Base-by-base conservation (phyloP, 2,113 vertebrate species). In the Anarhynchus alexandrinus region DNA sequence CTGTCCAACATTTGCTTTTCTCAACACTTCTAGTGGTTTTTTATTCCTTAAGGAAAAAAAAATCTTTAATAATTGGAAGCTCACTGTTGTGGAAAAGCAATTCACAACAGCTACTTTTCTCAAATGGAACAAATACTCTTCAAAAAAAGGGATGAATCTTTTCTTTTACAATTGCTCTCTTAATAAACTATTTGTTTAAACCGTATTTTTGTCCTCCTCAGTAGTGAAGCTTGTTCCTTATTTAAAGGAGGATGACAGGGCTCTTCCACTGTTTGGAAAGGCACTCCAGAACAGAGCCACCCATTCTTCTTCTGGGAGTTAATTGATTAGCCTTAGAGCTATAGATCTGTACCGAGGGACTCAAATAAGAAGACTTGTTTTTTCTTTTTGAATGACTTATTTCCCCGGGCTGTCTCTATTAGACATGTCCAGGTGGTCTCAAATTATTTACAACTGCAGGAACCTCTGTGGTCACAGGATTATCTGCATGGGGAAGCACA, bases 361-460 rank as follows among this genome's bases (percentile, higher is more conserved):
- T 82, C 71, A 72, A 88, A 45, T 62, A 77, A 88, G 91, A 88
- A 23, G 22, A 72, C 73, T 69, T 78, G 0, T 3, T 70, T 92
- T 97, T 97, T 67, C 59, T 82, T 93, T 95, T 89, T 57, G 61
- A 94, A 93, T 86, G 40, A 91, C 70, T 85, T 95, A 66, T 94
- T 96, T 97, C 93, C 86, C 32, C n/a, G 2, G 93, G 81, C 94
- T 90, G 82, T 91, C 89, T 90, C 26, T 82, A 70, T 86, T 91
- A 96, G 86, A 86, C 89, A 86, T 73, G 38, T 93, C 93, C 94
- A 96, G 92, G 96, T 96, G 96, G 95, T 94, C 93, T 83, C 90
- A 94, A 90, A 88, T 96, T 94, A 94, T 96, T 95, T 97, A 91
- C 89, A 96, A 94, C 91, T 89, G 74, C 89, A 94, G 89, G 71